These are phyloP conservation scores for Virgularia gustaviana DNA, from an alignment of 92 coral and sea anemone genomes.

Conservation along the genomic window DNA sequence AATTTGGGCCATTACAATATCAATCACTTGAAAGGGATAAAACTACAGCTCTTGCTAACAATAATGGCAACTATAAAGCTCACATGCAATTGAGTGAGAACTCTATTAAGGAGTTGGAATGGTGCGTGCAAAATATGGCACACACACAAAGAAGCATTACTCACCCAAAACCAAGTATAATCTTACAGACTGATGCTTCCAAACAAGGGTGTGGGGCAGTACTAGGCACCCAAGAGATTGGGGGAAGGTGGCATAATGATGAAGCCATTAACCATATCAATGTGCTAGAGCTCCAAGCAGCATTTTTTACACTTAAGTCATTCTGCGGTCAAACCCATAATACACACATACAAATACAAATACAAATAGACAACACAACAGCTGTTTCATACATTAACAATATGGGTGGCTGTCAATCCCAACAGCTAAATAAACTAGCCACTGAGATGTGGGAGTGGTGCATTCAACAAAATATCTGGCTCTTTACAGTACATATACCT, in stretches of 20 bases:
- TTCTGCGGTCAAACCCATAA: conserved; percentile 33
- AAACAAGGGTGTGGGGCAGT: conserved; percentile 41
- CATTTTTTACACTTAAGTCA: conserved; percentile 56
- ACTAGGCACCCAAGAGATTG: conserved; percentile 39
- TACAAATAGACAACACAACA: conserved; percentile 48
- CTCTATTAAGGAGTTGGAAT: conserved; percentile 22
- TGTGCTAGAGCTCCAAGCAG: conserved; percentile 51
- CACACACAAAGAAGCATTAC: background rate
- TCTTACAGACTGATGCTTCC: conserved; percentile 38
- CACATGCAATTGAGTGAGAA: conserved; percentile 14
- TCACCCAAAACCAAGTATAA: conserved; percentile 4
- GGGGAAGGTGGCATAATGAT: too few species aligned
- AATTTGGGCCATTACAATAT: conserved; percentile 53
- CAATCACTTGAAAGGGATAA: conserved; percentile 46
- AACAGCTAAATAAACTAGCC: conserved; percentile 41
- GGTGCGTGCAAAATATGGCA: conserved; percentile 44
- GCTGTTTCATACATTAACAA: too few species aligned
- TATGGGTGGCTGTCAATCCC: conserved; percentile 39
- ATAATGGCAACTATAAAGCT: conserved; percentile 18
- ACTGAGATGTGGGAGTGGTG: conserved; percentile 48
- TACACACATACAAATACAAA: conserved; percentile 48
- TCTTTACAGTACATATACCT: conserved; percentile 44
- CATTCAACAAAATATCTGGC: conserved; percentile 30
- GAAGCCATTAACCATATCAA: too few species aligned
- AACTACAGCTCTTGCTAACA: conserved; percentile 6